Conservation (phyloP, 2,113 vertebrate species). For the Dicentrarchus labrax region DNA sequence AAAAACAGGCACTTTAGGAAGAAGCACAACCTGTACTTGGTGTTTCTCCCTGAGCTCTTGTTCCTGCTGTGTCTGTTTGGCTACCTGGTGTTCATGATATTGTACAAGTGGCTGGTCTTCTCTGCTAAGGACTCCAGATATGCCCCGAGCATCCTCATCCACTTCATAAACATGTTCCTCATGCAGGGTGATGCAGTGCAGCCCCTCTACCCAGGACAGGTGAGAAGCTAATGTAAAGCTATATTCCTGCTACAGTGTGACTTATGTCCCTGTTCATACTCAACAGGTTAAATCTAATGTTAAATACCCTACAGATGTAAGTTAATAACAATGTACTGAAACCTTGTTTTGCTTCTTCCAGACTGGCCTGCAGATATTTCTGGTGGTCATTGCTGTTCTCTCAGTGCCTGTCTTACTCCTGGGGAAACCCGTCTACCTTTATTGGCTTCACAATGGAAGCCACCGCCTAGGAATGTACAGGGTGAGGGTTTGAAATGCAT, state of each 20-base stretch:
- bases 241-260: neutral
- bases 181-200: slow-evolving; percentile 80
- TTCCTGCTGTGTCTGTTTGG: slow-evolving; percentile 96
- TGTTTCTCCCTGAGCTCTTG: slow-evolving; percentile 94
- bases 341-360: slow-evolving; percentile 65
- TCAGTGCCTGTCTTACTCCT: slow-evolving; percentile 93
- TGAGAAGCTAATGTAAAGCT: slow-evolving; percentile 57
- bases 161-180: slow-evolving; percentile 98
- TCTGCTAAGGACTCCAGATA: slow-evolving; percentile 81
- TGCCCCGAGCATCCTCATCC: slow-evolving; percentile 95
- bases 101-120: slow-evolving; percentile 95
- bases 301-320: neutral
- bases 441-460: slow-evolving; percentile 91
- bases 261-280: neutral
- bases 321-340: neutral
- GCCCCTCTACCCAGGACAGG: slow-evolving; percentile 91
- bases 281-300: neutral
- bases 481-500: slow-evolving; percentile 81
- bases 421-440: slow-evolving; percentile 94
- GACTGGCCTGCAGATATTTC: slow-evolving; percentile 88
- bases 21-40: slow-evolving; percentile 90
- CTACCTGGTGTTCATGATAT: slow-evolving; percentile 95
- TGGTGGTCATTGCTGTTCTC: slow-evolving; percentile 88
- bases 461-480: slow-evolving; percentile 88
- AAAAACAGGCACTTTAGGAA: slow-evolving; percentile 90